Conservation (phyloP, 2,113 vertebrate genomes). For the Ceyx cyanopectus region DNA sequence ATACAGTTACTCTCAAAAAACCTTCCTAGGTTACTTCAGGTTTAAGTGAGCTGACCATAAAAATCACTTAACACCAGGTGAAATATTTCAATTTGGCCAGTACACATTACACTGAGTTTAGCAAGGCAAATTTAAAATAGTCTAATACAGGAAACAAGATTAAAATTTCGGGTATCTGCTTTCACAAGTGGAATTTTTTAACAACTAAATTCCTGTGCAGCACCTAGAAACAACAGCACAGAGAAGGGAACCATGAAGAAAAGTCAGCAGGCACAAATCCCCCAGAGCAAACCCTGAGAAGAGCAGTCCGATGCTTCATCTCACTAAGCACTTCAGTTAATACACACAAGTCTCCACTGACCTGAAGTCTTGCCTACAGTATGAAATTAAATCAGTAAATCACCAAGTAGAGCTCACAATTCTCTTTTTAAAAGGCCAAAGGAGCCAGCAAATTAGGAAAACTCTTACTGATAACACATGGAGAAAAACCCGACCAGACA, state of each 20-base stretch:
- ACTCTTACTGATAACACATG: not conserved
- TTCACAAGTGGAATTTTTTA: not conserved
- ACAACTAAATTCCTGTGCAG: not conserved
- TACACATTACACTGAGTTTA: not conserved
- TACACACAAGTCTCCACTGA: not conserved
- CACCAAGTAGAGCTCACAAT: not conserved
- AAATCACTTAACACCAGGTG: not conserved
- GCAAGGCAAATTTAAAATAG: not conserved
- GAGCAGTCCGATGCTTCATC: not conserved
- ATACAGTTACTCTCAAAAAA: not conserved
- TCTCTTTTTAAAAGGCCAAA: not conserved
- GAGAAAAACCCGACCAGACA: not conserved
- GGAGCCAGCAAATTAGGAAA: not conserved
- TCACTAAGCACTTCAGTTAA: not conserved
- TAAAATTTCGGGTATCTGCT: not conserved
- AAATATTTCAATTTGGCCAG: not conserved
- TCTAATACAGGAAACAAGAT: not conserved
- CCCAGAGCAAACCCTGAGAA: not conserved
- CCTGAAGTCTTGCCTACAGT: not conserved
- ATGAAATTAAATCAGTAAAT: not conserved
- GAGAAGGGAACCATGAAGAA: not conserved
- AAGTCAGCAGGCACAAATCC: not conserved
- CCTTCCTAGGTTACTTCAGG: not conserved
- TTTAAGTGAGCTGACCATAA: not conserved
- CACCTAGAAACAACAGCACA: not conserved